phyloP scores from a whole-genome alignment of 64 coral and sea anemone species.

The Actinia equina region DNA sequence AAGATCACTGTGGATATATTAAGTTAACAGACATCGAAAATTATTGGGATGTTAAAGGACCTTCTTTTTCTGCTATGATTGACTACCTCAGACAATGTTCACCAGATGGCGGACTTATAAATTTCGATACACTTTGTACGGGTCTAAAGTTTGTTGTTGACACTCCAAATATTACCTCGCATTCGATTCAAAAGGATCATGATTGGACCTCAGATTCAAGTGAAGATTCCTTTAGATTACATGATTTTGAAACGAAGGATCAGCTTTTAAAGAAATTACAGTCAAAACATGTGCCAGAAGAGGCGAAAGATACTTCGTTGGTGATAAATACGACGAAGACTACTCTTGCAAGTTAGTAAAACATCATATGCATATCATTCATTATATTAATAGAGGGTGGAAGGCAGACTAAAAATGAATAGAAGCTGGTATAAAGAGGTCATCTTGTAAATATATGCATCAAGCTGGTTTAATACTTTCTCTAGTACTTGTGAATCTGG shows the following conservation, averaged over 20 bases:
- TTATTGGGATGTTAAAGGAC: slow-evolving; percentile 61
- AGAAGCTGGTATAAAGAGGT: too few relatives aligned
- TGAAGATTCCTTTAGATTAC: slow-evolving; percentile 47
- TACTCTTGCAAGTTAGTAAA: background rate
- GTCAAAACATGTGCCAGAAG: slow-evolving; percentile 30
- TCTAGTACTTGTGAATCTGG: too few relatives aligned
- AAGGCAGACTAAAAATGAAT: too few relatives aligned
- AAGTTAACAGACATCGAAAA: slow-evolving; percentile 83
- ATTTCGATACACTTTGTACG: slow-evolving; percentile 85
- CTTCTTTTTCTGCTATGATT: slow-evolving; percentile 57
- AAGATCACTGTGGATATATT: slow-evolving; percentile 69
- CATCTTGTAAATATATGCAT: too few relatives aligned
- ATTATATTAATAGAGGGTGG: too few relatives aligned
- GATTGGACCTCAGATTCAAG: slow-evolving; percentile 64
- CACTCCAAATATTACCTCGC: background rate
- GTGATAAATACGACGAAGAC: background rate
- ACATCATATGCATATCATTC: too few relatives aligned
- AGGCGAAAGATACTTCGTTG: background rate
- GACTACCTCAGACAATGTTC: slow-evolving; percentile 72
- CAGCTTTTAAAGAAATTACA: slow-evolving; percentile 53
- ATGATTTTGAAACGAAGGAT: slow-evolving; percentile 17
- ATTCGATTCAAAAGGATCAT: background rate
- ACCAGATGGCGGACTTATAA: slow-evolving; percentile 77
- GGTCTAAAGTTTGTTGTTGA: slow-evolving; percentile 60
- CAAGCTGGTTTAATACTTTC: too few relatives aligned